Base-by-base conservation (phyloP, 2,113 vertebrate genomes). In the Aegotheles bennettii region DNA sequence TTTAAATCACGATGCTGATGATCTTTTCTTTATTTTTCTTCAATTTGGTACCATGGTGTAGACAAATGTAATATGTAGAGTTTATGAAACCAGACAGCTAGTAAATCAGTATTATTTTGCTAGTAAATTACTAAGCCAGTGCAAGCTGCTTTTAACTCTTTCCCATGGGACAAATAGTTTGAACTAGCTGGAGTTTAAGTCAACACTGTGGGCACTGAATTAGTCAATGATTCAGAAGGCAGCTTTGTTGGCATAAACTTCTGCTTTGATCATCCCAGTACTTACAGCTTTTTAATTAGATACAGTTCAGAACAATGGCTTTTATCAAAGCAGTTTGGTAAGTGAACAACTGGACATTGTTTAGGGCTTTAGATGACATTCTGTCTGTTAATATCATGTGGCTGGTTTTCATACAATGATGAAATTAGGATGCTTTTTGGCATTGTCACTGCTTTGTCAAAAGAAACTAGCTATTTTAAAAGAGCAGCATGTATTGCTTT, bases 51-150 rank as follows among this genome's bases (percentile, higher is more conserved):
- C 91, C n/a, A 21, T 56, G 53, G 89, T 82, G 91, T 80, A 93
- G 96, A 95, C 94, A 96, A 97, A 95, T 63, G 51, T 89, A 73
- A 87, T 94, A 78, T 35, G 54, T 65, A 84, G 92, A 92, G 75
- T 93, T 96, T 94, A 96, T 97, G 91, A 96, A 97, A 96, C 85
- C 77, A 96, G 97, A 97, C 97, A 96, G 96, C 94, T 96, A 96
- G 95, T 97, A 97, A 97, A 97, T 97, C 95, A 97, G 13, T 94
- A 92, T 94, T 97, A 96, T 96, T 97, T 97, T 97, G 93, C 93
- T 97, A 89, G 93, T 95, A 97, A 96, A 94, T 96, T 95, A 96
- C 56, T 79, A 87, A 94, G 89, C 82, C 73, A 61, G 71, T 83
- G 67, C 92, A 69, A 81, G 64, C 92, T 90, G 69, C 95, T 96